Evolutionary conservation across 2,888 invertebrate species (phyloP).

Genomic region (Panzeria rudis): DNA sequence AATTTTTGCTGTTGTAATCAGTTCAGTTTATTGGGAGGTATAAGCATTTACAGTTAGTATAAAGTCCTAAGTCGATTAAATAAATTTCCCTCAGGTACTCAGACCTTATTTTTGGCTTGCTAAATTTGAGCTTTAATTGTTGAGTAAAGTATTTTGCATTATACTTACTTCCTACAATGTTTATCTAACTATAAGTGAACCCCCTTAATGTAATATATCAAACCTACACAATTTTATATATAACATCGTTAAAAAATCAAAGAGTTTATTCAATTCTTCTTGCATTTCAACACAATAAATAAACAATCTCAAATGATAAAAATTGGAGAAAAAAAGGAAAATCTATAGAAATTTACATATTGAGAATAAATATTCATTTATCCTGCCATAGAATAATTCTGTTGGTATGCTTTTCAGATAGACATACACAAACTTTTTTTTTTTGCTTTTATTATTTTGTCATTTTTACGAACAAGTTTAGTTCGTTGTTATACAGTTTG

Average conservation of each 20-base stretch:
- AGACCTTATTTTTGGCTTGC: no score
- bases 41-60: no score
- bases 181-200: constrained; percentile 1
- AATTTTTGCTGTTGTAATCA: no score
- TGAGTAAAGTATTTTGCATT: no score
- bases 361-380: constrained; percentile 42
- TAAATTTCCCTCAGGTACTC: no score
- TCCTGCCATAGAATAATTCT: constrained; percentile 30
- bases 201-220: neutral
- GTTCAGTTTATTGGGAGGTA: no score
- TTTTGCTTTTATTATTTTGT: constrained; percentile 39
- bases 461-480: constrained; percentile 58
- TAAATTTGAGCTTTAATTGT: no score
- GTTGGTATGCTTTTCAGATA: neutral
- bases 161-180: no score
- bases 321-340: neutral
- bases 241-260: constrained; percentile 21
- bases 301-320: constrained; percentile 16
- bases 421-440: neutral
- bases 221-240: constrained; percentile 42
- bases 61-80: no score
- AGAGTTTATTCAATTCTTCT: constrained; percentile 45
- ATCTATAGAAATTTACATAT: constrained; percentile 34
- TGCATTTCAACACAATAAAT: constrained; percentile 53
- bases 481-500: constrained; percentile 40